Evolutionary conservation across 2,888 invertebrate genomes (phyloP), one percentile per base, ranked within the genome.

Genomic region (Drosophila stalkeri): DNA sequence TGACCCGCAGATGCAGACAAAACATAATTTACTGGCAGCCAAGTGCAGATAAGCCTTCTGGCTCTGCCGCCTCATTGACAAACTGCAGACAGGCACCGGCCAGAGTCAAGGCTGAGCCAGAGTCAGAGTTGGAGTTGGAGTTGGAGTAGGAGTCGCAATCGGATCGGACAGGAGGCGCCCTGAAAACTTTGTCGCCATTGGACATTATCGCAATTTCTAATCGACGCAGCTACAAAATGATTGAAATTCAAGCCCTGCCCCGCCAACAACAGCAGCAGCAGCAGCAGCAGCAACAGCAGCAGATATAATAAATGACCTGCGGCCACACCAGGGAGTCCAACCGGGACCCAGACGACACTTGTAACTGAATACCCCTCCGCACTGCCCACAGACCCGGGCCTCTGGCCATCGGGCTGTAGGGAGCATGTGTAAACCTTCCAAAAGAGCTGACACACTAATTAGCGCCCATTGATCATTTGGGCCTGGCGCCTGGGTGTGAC

Each of bases 141-240:
- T 11, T 16, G 27, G 18, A 47, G 60, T 41, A 41, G 35, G 47
- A 62, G 57, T 33, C 43, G 37, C 31, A 46, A 47, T 52, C 62
- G 51, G 59, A 46, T 51, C 65, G 72, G 63, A 56, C 52, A 56
- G 41, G 55, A 69, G 72, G 72, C 75, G 82, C 75, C 73, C 64
- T 67, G 66, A 69, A 82, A 86, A 77, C 80, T 85, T 86, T 89
- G 88, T 83, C 91, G 81, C 90, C 91, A 80, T 81, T 75, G 83
- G 90, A 82, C 89, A 82, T 89, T 91, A 89, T 89, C 89, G 84
- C 80, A 74, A 82, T 82, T 90, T 91, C 86, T 82, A 86, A 89
- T 89, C 90, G 80, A 86, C 70, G 73, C 74, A 74, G 73, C 83
- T 73, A 81, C 90, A 83, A 84, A 85, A 77, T 89, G 82, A 89